These are phyloP conservation scores for Hetaerina americana DNA, from an alignment of 1,140 invertebrate genomes.

Conservation along the genomic window DNA sequence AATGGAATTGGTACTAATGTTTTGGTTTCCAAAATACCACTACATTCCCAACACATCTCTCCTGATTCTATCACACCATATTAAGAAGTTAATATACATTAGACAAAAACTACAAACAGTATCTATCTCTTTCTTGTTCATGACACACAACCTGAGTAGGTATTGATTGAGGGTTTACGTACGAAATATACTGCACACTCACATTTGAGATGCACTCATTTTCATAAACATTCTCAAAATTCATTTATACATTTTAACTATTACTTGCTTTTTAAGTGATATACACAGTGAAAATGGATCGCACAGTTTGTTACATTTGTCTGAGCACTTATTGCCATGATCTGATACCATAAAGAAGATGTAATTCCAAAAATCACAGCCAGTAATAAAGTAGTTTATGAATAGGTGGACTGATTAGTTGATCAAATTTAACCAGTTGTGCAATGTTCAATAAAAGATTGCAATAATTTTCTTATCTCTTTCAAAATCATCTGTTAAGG, in stretches of 20 bases:
- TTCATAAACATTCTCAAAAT: neutral
- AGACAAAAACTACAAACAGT: neutral
- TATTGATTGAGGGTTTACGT: neutral
- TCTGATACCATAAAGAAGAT: neutral
- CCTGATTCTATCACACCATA: neutral
- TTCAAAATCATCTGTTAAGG: too few relatives aligned
- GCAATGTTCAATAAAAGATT: too few relatives aligned
- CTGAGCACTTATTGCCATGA: neutral
- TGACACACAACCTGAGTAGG: neutral
- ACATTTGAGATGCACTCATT: neutral
- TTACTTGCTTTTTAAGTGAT: neutral
- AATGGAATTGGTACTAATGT: neutral
- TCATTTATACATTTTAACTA: neutral
- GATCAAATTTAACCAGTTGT: too few relatives aligned
- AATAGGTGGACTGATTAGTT: neutral
- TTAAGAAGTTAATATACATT: neutral
- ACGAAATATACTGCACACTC: neutral
- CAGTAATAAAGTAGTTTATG: neutral
- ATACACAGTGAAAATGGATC: neutral
- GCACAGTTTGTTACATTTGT: neutral
- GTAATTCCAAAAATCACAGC: neutral
- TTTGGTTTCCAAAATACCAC: neutral
- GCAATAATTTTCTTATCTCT: too few relatives aligned
- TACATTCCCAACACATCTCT: neutral
- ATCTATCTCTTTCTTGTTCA: neutral